Evolutionary conservation across 2,797 vertebrate genomes (phyloP), one percentile per base, ranked within the genome.

Genomic region (Coilia nasus): DNA sequence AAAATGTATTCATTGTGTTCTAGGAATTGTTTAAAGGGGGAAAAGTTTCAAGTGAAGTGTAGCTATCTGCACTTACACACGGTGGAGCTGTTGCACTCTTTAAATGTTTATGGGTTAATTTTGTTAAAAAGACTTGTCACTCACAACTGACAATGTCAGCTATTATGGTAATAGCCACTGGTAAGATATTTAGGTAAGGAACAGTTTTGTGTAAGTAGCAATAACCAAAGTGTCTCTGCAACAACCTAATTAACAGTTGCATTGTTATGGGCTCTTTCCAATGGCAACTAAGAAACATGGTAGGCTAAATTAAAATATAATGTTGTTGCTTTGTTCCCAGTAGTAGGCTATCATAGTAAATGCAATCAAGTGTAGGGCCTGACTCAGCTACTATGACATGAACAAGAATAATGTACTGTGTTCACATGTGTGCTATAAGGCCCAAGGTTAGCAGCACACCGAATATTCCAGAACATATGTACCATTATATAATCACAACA

Each of bases 61-160:
- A 78, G 17, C 17, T 44, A 78, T 41, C 71, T 41, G 17, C 35
- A 78, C 6, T 7, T 44, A n/a, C 71, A 78, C 71, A 78, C 17
- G 71, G 71, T 41, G 71, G 71, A 78, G 71, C 71, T 78, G 19
- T 78, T 78, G 67, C 50, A 54, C 50, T 54, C 50, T n/a, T n/a
- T n/a, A 54, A 3, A 9, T 3, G 9, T 54, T 54, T 54, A 54
- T 54, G 50, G 14, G 50, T 9, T 54, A 2, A 54, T 54, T 54
- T 54, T 54, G 7, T 54, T 54, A 1, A 1, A 54, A 54, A 54
- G 9, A 54, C 1, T 54, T 54, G 9, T 54, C 50, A 41, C 35
- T 5, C 35, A 41, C 35, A 41, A 5, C 35, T 54, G 50, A 54
- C 50, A 54, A 54, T 10, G 14, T 54, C 50, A 54, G 50, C 50